These are phyloP conservation scores for Halocaridina rubra DNA, from an alignment of 2,888 invertebrate species.

Conservation along the genomic window DNA sequence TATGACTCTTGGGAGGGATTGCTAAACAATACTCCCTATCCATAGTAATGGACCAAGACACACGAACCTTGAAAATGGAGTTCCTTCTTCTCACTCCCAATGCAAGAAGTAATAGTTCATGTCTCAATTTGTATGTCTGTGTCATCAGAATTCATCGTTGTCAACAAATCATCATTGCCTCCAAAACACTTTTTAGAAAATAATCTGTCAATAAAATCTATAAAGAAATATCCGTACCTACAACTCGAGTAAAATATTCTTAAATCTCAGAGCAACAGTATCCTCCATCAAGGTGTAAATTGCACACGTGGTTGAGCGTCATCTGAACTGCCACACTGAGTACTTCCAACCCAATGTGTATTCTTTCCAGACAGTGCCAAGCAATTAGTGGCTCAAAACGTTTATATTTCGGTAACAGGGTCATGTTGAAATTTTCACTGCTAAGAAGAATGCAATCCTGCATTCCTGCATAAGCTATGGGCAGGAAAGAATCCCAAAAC, in stretches of 20 bases:
- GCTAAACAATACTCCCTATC: too few relatives aligned
- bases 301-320: constrained; percentile 36
- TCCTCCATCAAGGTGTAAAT: constrained; percentile 6
- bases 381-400: background rate
- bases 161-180: too few relatives aligned
- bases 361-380: constrained; percentile 37
- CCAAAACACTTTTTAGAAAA: too few relatives aligned
- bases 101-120: too few relatives aligned
- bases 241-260: background rate
- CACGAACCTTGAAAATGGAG: too few relatives aligned
- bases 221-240: too few relatives aligned
- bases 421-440: background rate
- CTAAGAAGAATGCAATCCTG: constrained; percentile 19
- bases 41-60: too few relatives aligned
- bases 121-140: too few relatives aligned
- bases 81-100: too few relatives aligned
- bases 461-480: constrained; percentile 9
- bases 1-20: too few relatives aligned
- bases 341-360: constrained; percentile 37
- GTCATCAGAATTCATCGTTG: too few relatives aligned
- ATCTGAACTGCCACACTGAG: constrained; percentile 42
- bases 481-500: constrained; percentile 50
- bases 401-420: background rate
- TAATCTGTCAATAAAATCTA: too few relatives aligned
- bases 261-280: constrained; percentile 11